These are phyloP conservation scores for Oophaga pumilio DNA, from an alignment of 2,113 vertebrate species.

Conservation along the genomic window DNA sequence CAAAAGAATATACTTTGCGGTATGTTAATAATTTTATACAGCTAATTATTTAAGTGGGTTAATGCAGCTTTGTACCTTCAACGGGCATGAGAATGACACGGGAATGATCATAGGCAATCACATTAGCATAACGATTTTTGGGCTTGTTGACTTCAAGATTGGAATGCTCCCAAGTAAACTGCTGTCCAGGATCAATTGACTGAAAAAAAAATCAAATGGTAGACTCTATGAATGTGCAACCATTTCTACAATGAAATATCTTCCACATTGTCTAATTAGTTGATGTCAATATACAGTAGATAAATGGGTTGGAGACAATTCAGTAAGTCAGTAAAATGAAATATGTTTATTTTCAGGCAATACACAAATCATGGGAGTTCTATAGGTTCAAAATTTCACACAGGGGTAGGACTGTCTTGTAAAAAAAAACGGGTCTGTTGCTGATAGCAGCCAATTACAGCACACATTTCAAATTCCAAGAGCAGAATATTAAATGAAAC, in stretches of 20 bases:
- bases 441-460: too few relatives aligned
- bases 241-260: neutral
- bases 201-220: slow-evolving; percentile 60
- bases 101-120: slow-evolving; percentile 97
- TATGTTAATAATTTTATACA: neutral
- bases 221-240: neutral
- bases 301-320: too few relatives aligned
- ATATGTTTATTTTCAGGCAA: too few relatives aligned
- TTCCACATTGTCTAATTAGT: too few relatives aligned
- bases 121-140: slow-evolving; percentile 97
- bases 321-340: too few relatives aligned
- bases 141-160: slow-evolving; percentile 99
- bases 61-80: slow-evolving; percentile 76
- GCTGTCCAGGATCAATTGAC: slow-evolving; percentile 98
- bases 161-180: slow-evolving; percentile 99
- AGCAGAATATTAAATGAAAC: too few relatives aligned
- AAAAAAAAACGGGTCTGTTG: too few relatives aligned
- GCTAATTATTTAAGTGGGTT: neutral
- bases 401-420: too few relatives aligned
- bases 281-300: too few relatives aligned
- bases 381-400: too few relatives aligned
- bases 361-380: too few relatives aligned
- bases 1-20: neutral
- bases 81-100: slow-evolving; percentile 93
- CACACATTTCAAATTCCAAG: too few relatives aligned